A percentile compares a stretch with the other conserved stretches of the same genome.
Evolutionary conservation across 2,888 invertebrate genomes (phyloP).

Genomic region (Chalcosyrphus nemorum): DNA sequence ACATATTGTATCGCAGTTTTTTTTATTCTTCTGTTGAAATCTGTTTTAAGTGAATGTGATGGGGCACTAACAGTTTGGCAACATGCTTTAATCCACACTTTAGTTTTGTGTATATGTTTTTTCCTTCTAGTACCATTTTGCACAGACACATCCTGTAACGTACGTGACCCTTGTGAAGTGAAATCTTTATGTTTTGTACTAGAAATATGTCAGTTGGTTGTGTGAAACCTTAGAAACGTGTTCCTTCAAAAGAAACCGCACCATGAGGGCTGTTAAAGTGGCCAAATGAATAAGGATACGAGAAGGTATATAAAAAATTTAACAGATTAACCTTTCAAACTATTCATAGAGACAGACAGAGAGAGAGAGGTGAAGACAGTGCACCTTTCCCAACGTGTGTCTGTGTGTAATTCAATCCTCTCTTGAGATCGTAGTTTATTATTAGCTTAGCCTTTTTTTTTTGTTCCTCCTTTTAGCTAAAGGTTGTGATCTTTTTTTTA

Average conservation of each 20-base stretch:
- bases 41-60: conserved; percentile 66
- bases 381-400: conserved; percentile 45
- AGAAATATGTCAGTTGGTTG: conserved; percentile 67
- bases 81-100: conserved; percentile 63
- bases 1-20: conserved; percentile 53
- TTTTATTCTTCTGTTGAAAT: conserved; percentile 50
- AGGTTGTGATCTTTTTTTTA: too few relatives aligned
- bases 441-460: conserved; percentile 66
- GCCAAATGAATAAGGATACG: conserved; percentile 45
- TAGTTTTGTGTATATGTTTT: conserved; percentile 34
- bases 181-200: conserved; percentile 55
- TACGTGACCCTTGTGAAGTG: conserved; percentile 70
- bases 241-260: conserved; percentile 49
- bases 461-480: conserved; percentile 36
- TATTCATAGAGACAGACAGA: conserved; percentile 56
- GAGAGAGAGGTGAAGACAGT: too few relatives aligned
- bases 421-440: conserved; percentile 57
- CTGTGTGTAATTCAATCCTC: conserved; percentile 60
- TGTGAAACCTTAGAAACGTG: conserved; percentile 68
- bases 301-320: conserved; percentile 37
- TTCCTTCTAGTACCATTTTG: conserved; percentile 63
- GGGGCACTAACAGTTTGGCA: conserved; percentile 56
- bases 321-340: conserved; percentile 73
- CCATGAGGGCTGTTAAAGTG: conserved; percentile 57
- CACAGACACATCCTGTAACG: conserved; percentile 65